A percentile compares a stretch with the other conserved stretches of the same genome.
These are phyloP conservation scores for Picathartes gymnocephalus DNA, from an alignment of 2,113 vertebrate species.

Conservation along the genomic window DNA sequence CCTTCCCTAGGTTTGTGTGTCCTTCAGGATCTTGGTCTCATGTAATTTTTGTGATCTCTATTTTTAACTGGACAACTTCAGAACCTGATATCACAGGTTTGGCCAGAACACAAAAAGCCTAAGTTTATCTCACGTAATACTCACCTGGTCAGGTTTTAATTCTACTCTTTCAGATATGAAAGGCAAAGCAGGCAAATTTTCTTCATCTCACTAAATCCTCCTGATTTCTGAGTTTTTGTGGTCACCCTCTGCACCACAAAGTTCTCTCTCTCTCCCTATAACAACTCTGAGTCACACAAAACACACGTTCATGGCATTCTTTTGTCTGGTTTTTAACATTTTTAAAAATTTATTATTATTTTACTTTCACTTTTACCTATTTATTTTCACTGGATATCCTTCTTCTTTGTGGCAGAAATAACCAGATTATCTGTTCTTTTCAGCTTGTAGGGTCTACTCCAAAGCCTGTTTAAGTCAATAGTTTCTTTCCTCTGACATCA, in stretches of 20 bases:
- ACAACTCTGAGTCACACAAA: background rate
- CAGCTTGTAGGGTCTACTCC: constrained; percentile 11
- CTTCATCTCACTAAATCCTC: background rate
- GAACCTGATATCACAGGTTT: background rate
- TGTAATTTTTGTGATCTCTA: background rate
- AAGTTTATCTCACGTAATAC: rapidly evolving
- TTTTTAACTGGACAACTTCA: background rate
- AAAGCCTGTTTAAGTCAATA: constrained; percentile 18
- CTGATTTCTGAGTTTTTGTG: background rate
- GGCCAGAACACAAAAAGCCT: background rate
- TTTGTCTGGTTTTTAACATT: background rate
- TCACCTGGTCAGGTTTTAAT: background rate
- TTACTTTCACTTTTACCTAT: background rate
- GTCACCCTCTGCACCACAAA: background rate
- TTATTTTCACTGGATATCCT: background rate
- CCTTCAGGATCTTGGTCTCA: background rate
- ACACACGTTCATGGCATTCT: background rate
- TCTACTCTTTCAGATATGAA: background rate
- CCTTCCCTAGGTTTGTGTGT: background rate
- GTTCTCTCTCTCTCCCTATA: background rate
- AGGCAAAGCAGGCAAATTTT: background rate
- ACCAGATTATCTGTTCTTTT: constrained; percentile 14
- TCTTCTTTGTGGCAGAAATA: background rate
- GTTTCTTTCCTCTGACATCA: constrained; percentile 48
- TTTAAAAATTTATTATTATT: background rate